Base-by-base conservation (phyloP, 1,140 invertebrate species). In the Drosophila melanica region DNA sequence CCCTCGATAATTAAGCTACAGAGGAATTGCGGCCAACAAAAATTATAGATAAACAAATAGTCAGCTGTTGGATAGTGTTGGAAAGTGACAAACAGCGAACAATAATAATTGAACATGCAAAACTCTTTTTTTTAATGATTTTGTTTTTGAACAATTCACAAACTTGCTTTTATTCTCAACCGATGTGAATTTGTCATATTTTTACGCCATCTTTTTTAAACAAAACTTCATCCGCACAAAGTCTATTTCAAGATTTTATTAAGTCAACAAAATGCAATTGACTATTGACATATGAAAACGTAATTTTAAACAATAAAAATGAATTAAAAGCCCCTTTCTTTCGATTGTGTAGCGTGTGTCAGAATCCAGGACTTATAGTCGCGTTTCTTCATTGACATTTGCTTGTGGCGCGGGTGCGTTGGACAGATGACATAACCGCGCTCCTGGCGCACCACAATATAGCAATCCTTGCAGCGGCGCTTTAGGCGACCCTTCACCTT, bases 401-500 rank as follows among this genome's bases (percentile, higher is more conserved):
- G 96, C 80, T 97, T 97, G 79, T 97, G 96, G 55, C 96, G 92
- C 39, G 95, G 95, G 90, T 95, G 94, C 18, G 93, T 94, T 75
- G 94, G 94, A 81, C 97, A 97, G 53, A 96, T 94, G 47, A 96
- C 94, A 92, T 95, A 96, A 70, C 94, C 82, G 37, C 95, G 93
- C 67, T 95, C 94, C 85, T 96, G 93, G 58, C 94, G 92, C 42
- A 93, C 92, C 11, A 96, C 94, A 86, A 96, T 94, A 79, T 95
- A 96, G 82, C 97, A 97, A 76, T 95, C 95, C 91, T 95, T 95
- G 84, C 96, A 97, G 33, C 96, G 93, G 50, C 93, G 92, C 74
- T 93, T 93, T 18, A 96, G 82, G 12, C 91, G 75, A 9, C 93
- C 94, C 86, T 93, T 94, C 6, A 94, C 92, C 92, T 91, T 92